Evolutionary conservation across 1,140 invertebrate species (phyloP), one percentile per base, ranked within the genome.

Genomic region (Epicauta chinensis): DNA sequence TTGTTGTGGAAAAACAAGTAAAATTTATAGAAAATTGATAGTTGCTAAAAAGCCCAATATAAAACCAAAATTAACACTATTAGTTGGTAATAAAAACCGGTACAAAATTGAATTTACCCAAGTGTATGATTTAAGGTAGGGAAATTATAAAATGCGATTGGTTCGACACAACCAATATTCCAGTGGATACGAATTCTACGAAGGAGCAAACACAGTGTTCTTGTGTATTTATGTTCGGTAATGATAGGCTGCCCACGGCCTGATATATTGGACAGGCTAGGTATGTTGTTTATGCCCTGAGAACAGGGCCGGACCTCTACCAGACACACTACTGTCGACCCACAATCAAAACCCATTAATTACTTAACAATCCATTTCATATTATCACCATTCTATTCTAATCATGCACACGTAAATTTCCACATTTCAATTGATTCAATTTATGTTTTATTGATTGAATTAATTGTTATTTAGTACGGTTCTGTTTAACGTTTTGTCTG

Each of bases 211-310:
- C 55, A 55, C 49, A 46, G 47, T 58, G 47, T 58, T 53, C 53
- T 51, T 51, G 53, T 58, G 60, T 62, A 62, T 62, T 62, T 62
- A 62, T 62, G 60, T 62, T 60, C 58, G 36, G 49, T 62, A 62
- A 62, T 62, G 60, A 62, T 62, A 62, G 48, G 54, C 60, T 62
- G 60, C 58, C 58, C 57, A 60, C 55, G 38, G 51, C 41, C 55
- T 62, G 60, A 62, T 62, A 62, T 62, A 62, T 62, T 62, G 57
- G 60, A 62, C 60, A 59, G 51, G 47, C 52, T 23, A 50, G 46
- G 54, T 56, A 44, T 49, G 47, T 62, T 52, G 60, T 62, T 62
- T 62, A 62, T 62, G 49, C 50, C 41, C 57, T 40, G 7, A 23
- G 45, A 29, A 7, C 45, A 47, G 45, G 45, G 45, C 10, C 45